These are phyloP conservation scores for Trissolcus basalis DNA, from an alignment of 1,140 invertebrate species.

Conservation along the genomic window DNA sequence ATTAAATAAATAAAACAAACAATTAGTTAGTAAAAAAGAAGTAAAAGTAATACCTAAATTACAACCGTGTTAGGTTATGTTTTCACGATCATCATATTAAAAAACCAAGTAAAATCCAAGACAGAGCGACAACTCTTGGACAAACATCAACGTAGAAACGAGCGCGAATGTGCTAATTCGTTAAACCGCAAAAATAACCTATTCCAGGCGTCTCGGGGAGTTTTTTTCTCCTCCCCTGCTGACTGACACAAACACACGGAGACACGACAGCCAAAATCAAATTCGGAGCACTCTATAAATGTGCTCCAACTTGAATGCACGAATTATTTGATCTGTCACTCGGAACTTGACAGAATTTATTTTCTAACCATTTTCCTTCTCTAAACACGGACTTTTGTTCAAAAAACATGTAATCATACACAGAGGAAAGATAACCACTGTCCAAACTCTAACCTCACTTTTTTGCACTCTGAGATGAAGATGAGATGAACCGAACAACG, in stretches of 20 bases:
- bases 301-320: conserved; percentile 21
- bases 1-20: conserved; percentile 7
- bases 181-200: conserved; percentile 38
- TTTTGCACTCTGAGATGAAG: neutral
- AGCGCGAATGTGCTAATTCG: neutral
- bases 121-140: neutral
- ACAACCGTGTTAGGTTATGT: conserved; percentile 22
- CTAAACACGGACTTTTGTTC: neutral
- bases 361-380: no score
- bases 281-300: conserved; percentile 30
- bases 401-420: neutral
- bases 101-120: neutral
- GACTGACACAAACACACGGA: conserved; percentile 31
- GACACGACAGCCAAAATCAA: conserved; percentile 6
- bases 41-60: conserved; percentile 39
- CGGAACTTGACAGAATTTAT: neutral
- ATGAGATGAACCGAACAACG: neutral
- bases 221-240: conserved; percentile 45
- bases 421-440: neutral
- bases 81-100: conserved; percentile 12
- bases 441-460: conserved; percentile 7
- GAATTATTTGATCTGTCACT: neutral
- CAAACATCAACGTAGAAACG: conserved; percentile 14
- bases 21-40: neutral
- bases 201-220: conserved; percentile 29